Evolutionary conservation across 2,113 vertebrate genomes (phyloP), one percentile per base, ranked within the genome.

Genomic region (Lutjanus erythropterus): DNA sequence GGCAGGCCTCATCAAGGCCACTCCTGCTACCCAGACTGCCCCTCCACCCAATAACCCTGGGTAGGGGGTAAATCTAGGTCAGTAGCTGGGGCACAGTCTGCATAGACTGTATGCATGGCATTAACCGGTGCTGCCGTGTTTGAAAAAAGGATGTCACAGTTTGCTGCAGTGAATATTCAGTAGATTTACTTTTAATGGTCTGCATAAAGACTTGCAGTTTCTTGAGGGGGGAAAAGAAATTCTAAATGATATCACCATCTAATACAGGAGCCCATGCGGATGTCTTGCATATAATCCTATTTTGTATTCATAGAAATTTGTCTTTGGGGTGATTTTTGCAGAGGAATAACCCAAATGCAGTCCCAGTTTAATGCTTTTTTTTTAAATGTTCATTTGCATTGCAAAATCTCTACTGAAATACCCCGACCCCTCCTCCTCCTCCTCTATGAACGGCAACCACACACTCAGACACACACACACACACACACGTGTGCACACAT

Each of bases 51-150:
- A 77, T 75, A 80, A 82, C 21, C 78, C 35, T 19, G 64, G 75
- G 71, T 33, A 68, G 47, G 61, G 77, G 71, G 64, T 44, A n/a
- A 88, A 94, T 91, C 41, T 94, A 91, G 93, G 94, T 93, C 92
- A 95, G 78, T 62, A 62, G 83, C 81, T 70, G 88, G 86, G 87
- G 73, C 81, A 68, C 49, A 80, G 74, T 85, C 62, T 86, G 83
- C 67, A 84, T 14, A 19, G n/a, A 19, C 60, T 75, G 44, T 39
- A 31, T 71, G 82, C 19, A 59, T 78, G 39, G 59, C 60, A 76
- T 74, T 81, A 80, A 52, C 16, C 35, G 23, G 42, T 35, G 25
- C 23, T 47, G 21, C 42, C 35, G 39, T 71, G 53, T 62, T 68
- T 6, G 23, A 44, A 35, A 44, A 59, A 69, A 74, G 10, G 23